A percentile compares a stretch with the other conserved stretches of the same genome.
These are phyloP conservation scores for Polia nebulosa DNA, from an alignment of 2,888 invertebrate genomes.

Conservation along the genomic window DNA sequence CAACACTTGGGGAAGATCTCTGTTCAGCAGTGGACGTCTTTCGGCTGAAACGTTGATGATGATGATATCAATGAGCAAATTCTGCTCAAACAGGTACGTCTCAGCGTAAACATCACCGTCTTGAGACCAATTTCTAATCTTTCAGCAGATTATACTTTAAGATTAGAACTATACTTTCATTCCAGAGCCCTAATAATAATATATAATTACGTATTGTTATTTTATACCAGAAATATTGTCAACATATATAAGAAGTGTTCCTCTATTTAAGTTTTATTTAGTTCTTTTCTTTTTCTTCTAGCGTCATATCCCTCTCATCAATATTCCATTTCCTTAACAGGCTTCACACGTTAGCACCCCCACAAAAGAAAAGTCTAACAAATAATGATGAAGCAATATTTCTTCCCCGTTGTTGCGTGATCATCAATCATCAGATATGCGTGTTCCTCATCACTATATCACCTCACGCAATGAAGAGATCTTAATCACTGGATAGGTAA, in stretches of 20 bases:
- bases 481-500: constrained; percentile 53
- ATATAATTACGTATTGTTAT: not conserved
- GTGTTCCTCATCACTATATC: constrained; percentile 57
- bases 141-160: not conserved
- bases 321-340: constrained; percentile 17
- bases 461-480: constrained; percentile 53
- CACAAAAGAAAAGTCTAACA: constrained; percentile 36
- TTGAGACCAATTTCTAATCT: not conserved
- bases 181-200: not conserved
- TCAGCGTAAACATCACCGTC: not conserved
- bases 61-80: not conserved
- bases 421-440: constrained; percentile 55
- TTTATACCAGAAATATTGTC: not conserved
- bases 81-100: not conserved
- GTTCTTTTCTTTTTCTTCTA: not conserved
- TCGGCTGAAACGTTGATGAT: too few relatives aligned
- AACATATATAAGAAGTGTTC: too few relatives aligned
- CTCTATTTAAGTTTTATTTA: too few relatives aligned
- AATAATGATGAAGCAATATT: constrained; percentile 54
- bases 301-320: constrained; percentile 1
- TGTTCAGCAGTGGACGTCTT: too few relatives aligned
- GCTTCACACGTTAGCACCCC: constrained; percentile 36
- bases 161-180: not conserved
- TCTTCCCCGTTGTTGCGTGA: constrained; percentile 50
- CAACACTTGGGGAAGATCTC: too few relatives aligned